Evolutionary conservation across 2,113 vertebrate species (phyloP), one percentile per base, ranked within the genome.

Genomic region (Hiodon tergisus): DNA sequence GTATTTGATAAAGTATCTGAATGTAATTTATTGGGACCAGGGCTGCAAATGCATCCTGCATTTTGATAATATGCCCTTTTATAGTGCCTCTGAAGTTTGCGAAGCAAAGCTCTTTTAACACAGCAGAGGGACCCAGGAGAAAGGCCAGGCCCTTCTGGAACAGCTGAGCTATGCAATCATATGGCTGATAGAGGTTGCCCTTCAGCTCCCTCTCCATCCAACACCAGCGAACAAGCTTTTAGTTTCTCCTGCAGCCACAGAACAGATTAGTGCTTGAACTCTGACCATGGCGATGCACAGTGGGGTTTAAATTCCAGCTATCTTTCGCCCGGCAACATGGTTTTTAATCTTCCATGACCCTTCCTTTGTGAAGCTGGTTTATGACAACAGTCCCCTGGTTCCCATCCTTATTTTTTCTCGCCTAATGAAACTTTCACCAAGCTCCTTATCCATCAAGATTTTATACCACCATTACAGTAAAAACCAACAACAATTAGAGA

Each of bases 161-260:
- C 86, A 87, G 88, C 85, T 87, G 86, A 81, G 84, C 86, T 82
- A 73, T 71, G 77, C 81, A 77, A 76, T 74, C 78, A 79, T 73
- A 78, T 78, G 82, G 79, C 76, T 81, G 80, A 83, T 81, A 77
- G 74, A 80, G 74, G 73, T 79, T 82, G 81, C 72, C 81, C 79
- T 82, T 62, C 77, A 70, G 31, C 76, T 78, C 69, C 73, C 74
- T 69, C 75, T 69, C 72, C 46, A 62, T 58, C 62, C 48, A 9
- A 65, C 54, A 62, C 66, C 69, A 67, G 13, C 60, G 58, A 79
- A 80, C 71, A 69, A 58, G 55, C 31, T 60, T 70, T 72, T 73
- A 70, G 50, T 55, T 67, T 69, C 73, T 71, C 76, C 54, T 82
- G 55, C 78, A 76, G 71, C 66, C 62, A 55, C 55, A 59, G 31